These are phyloP conservation scores for Miichthys miiuy DNA, from an alignment of 2,797 vertebrate species.

Conservation along the genomic window DNA sequence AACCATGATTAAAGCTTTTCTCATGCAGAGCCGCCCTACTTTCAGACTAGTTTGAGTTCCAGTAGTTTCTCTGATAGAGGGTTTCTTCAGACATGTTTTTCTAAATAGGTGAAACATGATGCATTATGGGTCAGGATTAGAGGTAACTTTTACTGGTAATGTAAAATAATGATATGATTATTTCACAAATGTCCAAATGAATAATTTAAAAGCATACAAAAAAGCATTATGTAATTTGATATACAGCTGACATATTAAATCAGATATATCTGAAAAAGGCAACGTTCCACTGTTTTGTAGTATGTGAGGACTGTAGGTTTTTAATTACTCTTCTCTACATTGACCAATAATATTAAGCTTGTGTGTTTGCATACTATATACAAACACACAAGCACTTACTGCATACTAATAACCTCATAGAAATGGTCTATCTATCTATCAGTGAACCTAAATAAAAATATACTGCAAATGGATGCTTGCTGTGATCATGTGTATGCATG, in stretches of 20 bases:
- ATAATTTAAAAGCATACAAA: background rate
- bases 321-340: background rate
- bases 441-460: background rate
- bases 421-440: background rate
- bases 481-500: constrained; percentile 20
- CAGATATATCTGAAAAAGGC: background rate
- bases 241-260: background rate
- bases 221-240: background rate
- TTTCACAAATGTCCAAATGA: background rate
- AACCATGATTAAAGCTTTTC: constrained; percentile 15
- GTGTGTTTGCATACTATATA: background rate
- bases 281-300: background rate
- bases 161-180: background rate
- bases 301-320: background rate
- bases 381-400: background rate
- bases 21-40: background rate
- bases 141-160: background rate
- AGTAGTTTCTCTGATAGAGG: background rate
- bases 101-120: background rate
- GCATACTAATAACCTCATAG: background rate
- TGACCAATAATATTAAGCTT: background rate
- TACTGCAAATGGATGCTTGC: constrained; percentile 1
- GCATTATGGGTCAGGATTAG: background rate
- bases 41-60: background rate
- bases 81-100: background rate